Base-by-base conservation (phyloP, 2,888 invertebrate species). In the Drosophila merina region DNA sequence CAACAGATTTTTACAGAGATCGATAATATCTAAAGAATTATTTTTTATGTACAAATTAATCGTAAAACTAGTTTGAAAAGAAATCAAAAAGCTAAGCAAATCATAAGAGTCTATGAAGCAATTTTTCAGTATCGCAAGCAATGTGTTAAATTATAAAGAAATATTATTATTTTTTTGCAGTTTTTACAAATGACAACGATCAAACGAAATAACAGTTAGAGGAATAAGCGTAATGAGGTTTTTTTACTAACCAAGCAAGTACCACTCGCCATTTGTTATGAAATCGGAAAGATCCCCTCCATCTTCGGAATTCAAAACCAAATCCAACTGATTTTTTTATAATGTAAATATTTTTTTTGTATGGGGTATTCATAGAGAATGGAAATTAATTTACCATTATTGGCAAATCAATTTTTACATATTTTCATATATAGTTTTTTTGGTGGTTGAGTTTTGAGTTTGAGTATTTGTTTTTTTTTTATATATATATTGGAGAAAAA, bases 211-310 rank as follows among this genome's bases (percentile, higher is more conserved):
- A 75, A 79, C 77, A 76, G 56, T 71, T 73, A 77, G 67, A 73
- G 77, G 76, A 72, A 80, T 80, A 83, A 76, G 77, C 80, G 74
- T 78, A 75, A 82, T 84, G 76, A 80, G 64, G 66, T 67, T 62
- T 79, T 72, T 85, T 88, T 91, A 91, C 96, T 95, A 93, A 98
- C 99, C 98, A 93, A 99, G 95, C 91, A 99, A 94, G 93, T 98
- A 97, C 99, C 99, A 99, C 93, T 99, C 99, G 90, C 99, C 99
- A 92, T 99, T 99, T 89, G 97, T 96, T 92, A 99, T 98, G 94
- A 99, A 99, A 93, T 97, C 97, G 88, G 97, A 96, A 89, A 97
- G 94, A 93, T 99, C 99, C 82, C 99, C 99, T 84, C 97, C 98
- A 87, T 95, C 95, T 90, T 97, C 96, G 90, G 97, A 97, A 93